Percentiles rank a stretch among this genome's conserved stretches.
Conservation (phyloP, 1,140 invertebrate genomes). For the Drosophila pruinosa region DNA sequence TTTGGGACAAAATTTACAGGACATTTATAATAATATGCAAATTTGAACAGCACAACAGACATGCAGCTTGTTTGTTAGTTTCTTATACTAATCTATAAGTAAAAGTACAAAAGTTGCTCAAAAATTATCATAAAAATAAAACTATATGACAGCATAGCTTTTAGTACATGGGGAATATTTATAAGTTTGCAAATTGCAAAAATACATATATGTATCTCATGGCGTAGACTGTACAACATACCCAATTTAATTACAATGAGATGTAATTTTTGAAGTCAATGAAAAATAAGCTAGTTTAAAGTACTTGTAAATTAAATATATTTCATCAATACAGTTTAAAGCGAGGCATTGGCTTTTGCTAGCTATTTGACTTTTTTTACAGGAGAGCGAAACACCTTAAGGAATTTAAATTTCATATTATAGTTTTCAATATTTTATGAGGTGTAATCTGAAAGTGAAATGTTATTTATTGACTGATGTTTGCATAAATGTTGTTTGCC, state of each 20-base stretch:
- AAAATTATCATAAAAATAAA: neutral
- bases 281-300: too few species aligned
- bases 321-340: too few species aligned
- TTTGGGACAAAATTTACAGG: neutral
- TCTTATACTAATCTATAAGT: neutral
- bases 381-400: neutral
- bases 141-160: neutral
- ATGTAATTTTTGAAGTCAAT: too few species aligned
- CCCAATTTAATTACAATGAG: neutral
- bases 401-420: neutral
- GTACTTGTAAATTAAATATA: too few species aligned
- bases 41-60: neutral
- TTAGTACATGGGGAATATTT: neutral
- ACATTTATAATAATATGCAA: constrained; percentile 10
- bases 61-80: neutral
- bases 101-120: neutral
- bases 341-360: too few species aligned
- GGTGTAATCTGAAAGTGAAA: neutral
- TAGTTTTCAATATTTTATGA: neutral
- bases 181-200: neutral
- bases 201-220: too few species aligned
- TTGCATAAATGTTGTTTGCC: neutral
- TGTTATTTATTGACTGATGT: neutral
- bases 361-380: too few species aligned
- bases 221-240: too few species aligned